phyloP scores from a whole-genome alignment of 2,888 invertebrate species.

The Orthosia gothica region DNA sequence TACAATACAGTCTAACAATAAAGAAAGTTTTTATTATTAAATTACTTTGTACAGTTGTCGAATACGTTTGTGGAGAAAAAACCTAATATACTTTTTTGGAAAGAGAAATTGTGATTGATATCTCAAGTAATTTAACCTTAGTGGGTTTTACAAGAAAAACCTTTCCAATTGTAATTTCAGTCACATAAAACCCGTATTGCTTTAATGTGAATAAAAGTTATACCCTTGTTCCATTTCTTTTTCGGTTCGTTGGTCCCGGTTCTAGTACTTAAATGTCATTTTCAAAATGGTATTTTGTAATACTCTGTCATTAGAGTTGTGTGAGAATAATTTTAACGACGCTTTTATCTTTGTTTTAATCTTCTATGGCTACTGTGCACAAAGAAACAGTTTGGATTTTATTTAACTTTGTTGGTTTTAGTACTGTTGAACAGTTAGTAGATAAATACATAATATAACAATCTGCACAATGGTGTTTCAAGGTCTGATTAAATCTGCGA shows the following conservation, averaged over 20 bases:
- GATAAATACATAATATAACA: background rate
- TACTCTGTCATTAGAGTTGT: conserved; percentile 32
- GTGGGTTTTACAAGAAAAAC: conserved; percentile 39
- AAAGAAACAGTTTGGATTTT: conserved; percentile 16
- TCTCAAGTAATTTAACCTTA: conserved; percentile 55
- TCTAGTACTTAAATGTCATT: conserved; percentile 52
- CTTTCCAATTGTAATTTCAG: conserved; percentile 53
- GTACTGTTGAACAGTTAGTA: background rate
- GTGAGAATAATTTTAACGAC: conserved; percentile 47
- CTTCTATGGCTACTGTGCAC: conserved; percentile 29
- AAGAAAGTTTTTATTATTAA: conserved; percentile 21
- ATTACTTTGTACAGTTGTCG: conserved; percentile 12
- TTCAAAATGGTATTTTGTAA: conserved; percentile 49
- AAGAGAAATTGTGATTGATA: conserved; percentile 61
- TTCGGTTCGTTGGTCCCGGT: conserved; percentile 24
- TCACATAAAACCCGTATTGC: conserved; percentile 33
- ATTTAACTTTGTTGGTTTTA: conserved; percentile 30
- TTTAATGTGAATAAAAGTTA: conserved; percentile 45
- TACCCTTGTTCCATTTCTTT: conserved; percentile 27
- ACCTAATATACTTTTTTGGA: conserved; percentile 39
- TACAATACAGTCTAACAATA: conserved; percentile 1
- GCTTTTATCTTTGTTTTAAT: conserved; percentile 48
- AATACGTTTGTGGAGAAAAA: conserved; percentile 40
- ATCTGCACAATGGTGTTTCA: background rate
- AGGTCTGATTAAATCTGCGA: background rate